phyloP scores from a whole-genome alignment of 2,113 vertebrate genomes.

The Aplodontia rufa region DNA sequence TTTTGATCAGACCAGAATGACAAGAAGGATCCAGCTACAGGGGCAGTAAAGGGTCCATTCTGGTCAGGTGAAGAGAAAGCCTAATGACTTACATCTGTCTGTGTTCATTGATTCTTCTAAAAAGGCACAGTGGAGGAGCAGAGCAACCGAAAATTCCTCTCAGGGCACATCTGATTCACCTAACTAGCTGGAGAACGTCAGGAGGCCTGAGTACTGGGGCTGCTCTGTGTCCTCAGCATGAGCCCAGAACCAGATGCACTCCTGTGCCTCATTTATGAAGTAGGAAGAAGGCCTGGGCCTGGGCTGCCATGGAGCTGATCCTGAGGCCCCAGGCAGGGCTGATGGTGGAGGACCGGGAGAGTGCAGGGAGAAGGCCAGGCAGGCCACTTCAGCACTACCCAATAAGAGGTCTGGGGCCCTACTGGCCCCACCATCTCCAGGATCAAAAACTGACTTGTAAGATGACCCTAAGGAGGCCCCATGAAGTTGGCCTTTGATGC shows the following conservation, averaged over 20 bases:
- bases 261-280: background rate
- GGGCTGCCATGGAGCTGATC: background rate
- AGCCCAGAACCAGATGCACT: background rate
- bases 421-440: background rate
- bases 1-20: background rate
- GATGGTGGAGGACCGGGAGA: background rate
- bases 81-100: background rate
- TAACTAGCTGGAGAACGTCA: background rate
- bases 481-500: background rate
- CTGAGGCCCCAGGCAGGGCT: background rate
- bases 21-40: background rate
- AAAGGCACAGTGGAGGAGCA: background rate
- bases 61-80: background rate
- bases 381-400: background rate
- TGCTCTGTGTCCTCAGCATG: background rate
- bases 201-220: background rate
- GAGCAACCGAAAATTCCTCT: background rate
- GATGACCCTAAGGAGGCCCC: background rate
- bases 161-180: background rate
- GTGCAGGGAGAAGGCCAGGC: background rate
- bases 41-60: background rate
- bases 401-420: background rate
- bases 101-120: background rate
- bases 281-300: background rate
- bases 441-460: background rate